Evolutionary conservation across 2,113 vertebrate genomes (phyloP).

Genomic region (Grantiella picta): DNA sequence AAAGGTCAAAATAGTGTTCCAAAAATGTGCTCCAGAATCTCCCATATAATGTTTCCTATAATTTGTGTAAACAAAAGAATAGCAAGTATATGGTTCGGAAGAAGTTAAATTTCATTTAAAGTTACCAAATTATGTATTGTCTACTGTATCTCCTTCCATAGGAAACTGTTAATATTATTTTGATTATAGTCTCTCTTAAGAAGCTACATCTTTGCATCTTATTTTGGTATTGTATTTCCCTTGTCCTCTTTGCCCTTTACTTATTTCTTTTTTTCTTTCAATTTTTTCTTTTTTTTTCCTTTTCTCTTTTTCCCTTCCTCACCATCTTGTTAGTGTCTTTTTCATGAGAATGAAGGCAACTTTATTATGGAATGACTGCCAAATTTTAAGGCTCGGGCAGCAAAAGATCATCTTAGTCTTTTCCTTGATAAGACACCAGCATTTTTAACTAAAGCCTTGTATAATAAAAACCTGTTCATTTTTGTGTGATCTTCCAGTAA

Average conservation of each 20-base stretch:
- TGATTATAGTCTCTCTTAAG: not conserved
- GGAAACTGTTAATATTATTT: not conserved
- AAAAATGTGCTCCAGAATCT: not conserved
- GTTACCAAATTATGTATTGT: not conserved
- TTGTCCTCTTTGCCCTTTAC: not conserved
- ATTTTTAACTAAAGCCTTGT: not conserved
- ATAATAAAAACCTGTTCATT: not conserved
- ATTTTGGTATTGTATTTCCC: not conserved
- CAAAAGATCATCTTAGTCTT: not conserved
- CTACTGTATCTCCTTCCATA: not conserved
- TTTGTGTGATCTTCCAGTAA: not conserved
- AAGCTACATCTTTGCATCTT: not conserved
- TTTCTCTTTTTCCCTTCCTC: fast-evolving
- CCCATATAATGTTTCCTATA: not conserved
- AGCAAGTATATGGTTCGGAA: not conserved
- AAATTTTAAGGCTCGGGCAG: not conserved
- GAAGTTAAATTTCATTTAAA: not conserved
- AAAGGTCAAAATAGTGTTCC: not conserved
- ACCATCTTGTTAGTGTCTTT: not conserved
- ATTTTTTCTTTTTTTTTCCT: not conserved
- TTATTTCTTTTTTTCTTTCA: too few species aligned
- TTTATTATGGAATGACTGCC: not conserved
- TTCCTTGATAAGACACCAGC: not conserved
- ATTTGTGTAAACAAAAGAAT: not conserved
- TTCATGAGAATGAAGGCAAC: not conserved